Percentiles rank a stretch among this genome's conserved stretches.
phyloP scores from a whole-genome alignment of 2,797 vertebrate species.

The Pempheris klunzingeri region DNA sequence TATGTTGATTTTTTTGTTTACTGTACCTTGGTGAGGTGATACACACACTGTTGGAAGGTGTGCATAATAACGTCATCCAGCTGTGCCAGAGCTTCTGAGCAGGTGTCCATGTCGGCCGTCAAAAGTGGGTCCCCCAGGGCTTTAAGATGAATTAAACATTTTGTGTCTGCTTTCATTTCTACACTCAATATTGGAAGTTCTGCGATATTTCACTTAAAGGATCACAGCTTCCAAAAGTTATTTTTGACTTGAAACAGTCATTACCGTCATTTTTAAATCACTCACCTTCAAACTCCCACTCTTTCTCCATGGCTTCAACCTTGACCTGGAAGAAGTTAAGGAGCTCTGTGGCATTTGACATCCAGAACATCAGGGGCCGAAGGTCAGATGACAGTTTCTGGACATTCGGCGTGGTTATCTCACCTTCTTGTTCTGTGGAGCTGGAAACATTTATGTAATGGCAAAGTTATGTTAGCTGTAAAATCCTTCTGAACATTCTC shows the following conservation, averaged over 20 bases:
- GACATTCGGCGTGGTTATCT: slow-evolving; percentile 85
- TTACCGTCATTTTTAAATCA: slow-evolving; percentile 25
- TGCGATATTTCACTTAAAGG: slow-evolving; percentile 19
- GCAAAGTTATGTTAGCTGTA: slow-evolving; percentile 51
- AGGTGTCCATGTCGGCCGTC: slow-evolving; percentile 92
- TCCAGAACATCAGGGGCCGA: slow-evolving; percentile 94
- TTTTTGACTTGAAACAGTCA: slow-evolving; percentile 9
- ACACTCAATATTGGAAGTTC: slow-evolving; percentile 2
- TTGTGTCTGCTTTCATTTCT: slow-evolving; percentile 48
- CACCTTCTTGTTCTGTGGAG: slow-evolving; percentile 87
- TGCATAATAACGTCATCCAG: slow-evolving; percentile 97
- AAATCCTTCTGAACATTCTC: slow-evolving; percentile 56
- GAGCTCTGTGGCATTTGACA: slow-evolving; percentile 95
- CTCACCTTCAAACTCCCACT: slow-evolving; percentile 95
- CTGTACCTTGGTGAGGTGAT: slow-evolving; percentile 94
- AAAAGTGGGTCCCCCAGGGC: slow-evolving; percentile 89
- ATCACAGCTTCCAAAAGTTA: neutral
- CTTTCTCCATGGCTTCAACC: slow-evolving; percentile 92
- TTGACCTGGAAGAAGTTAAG: slow-evolving; percentile 95
- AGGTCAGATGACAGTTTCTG: slow-evolving; percentile 92
- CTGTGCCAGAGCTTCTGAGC: slow-evolving; percentile 93
- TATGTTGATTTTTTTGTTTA: neutral
- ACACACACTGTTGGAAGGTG: slow-evolving; percentile 96
- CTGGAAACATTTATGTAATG: slow-evolving; percentile 72
- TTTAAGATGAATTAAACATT: slow-evolving; percentile 60